A percentile compares a stretch with the other conserved stretches of the same genome.
These are phyloP conservation scores for Gryllus longicercus DNA, from an alignment of 2,888 invertebrate genomes.

Conservation along the genomic window DNA sequence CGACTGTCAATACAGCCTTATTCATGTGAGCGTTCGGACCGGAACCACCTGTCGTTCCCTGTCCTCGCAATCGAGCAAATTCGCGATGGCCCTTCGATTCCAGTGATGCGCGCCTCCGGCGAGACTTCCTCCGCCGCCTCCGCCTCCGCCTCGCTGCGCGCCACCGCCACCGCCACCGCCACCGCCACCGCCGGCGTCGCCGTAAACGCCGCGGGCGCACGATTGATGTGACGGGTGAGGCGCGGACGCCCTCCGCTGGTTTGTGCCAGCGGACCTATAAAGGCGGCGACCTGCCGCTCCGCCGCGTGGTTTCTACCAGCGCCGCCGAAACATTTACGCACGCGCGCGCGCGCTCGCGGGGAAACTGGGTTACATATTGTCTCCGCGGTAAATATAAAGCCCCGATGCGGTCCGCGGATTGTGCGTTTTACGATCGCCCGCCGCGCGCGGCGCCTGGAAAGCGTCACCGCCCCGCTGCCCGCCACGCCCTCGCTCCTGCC, in stretches of 20 bases:
- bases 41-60: no score
- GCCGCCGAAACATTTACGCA: not conserved
- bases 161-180: not conserved
- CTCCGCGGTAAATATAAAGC: not conserved
- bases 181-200: no score
- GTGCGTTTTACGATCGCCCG: no score
- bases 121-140: no score
- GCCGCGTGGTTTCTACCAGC: not conserved
- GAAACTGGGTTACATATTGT: not conserved
- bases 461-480: no score
- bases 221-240: slow-evolving; percentile 10
- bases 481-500: no score
- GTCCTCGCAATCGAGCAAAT: no score
- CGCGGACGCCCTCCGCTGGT: not conserved
- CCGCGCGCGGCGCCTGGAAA: no score
- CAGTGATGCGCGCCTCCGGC: no score
- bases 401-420: not conserved
- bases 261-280: slow-evolving; percentile 5
- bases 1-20: no score
- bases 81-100: no score
- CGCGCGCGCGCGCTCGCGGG: not conserved
- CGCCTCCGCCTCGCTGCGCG: not conserved
- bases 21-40: no score
- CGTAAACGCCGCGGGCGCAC: not conserved
- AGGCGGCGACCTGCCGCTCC: not conserved